A percentile compares a stretch with the other conserved stretches of the same genome.
phyloP scores from a whole-genome alignment of 2,113 vertebrate species.

The Dinomys branickii region DNA sequence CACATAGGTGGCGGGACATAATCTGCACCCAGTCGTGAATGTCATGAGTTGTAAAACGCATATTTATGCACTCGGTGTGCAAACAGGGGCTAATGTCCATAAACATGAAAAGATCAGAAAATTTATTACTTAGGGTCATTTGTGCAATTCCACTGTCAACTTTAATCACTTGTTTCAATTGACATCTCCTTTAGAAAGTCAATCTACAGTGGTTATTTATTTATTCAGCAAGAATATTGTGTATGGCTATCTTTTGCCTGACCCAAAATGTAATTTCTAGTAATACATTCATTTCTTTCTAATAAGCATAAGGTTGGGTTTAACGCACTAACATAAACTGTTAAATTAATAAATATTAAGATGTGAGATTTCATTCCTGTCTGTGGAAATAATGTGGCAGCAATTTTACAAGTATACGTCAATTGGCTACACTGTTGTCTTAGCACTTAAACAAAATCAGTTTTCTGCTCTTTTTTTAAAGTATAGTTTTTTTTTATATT shows the following conservation, averaged over 20 bases:
- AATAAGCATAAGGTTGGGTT: slow-evolving; percentile 22
- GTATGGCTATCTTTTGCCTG: neutral
- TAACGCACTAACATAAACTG: slow-evolving; percentile 34
- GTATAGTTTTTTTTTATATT: no score
- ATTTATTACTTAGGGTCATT: slow-evolving; percentile 69
- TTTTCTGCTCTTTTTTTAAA: neutral
- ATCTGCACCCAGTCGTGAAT: neutral
- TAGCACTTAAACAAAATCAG: neutral
- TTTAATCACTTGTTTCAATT: slow-evolving; percentile 70
- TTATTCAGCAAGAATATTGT: slow-evolving; percentile 39
- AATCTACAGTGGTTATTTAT: slow-evolving; percentile 34
- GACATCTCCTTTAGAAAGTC: slow-evolving; percentile 72
- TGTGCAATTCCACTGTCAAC: slow-evolving; percentile 70
- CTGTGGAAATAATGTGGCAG: neutral
- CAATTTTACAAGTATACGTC: neutral
- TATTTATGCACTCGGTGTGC: neutral
- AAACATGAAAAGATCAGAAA: slow-evolving; percentile 62
- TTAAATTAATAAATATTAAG: slow-evolving; percentile 65
- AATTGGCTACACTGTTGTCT: neutral
- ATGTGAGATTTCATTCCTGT: slow-evolving; percentile 10
- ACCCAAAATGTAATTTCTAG: slow-evolving; percentile 52
- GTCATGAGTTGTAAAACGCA: neutral
- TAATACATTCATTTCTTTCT: slow-evolving; percentile 53
- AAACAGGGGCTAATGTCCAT: slow-evolving; percentile 49
- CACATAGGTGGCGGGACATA: neutral